Conservation (phyloP, 2,797 vertebrate genomes). For the Anableps anableps region DNA sequence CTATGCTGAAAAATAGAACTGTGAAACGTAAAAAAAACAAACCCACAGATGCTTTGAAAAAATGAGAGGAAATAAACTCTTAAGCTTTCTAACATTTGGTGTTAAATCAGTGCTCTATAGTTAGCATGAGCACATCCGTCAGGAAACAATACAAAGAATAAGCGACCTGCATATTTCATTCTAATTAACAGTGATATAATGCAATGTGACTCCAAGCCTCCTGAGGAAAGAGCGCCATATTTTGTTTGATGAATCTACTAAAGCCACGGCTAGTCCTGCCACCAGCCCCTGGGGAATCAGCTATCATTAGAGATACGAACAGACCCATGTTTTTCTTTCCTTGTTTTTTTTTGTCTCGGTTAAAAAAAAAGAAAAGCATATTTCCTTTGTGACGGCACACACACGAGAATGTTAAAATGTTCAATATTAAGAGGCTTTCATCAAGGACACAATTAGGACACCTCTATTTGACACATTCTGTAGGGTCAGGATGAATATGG, state of each 20-base stretch:
- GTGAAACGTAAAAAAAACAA: slow-evolving; percentile 15
- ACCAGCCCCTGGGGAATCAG: slow-evolving; percentile 82
- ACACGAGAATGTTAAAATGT: slow-evolving; percentile 76
- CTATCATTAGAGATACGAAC: slow-evolving; percentile 87
- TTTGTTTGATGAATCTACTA: slow-evolving; percentile 86
- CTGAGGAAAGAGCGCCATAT: slow-evolving; percentile 79
- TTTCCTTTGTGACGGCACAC: slow-evolving; percentile 67
- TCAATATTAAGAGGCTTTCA: slow-evolving; percentile 88
- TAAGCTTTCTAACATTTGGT: slow-evolving; percentile 76
- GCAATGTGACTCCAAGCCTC: slow-evolving; percentile 82
- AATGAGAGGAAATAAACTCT: slow-evolving; percentile 61
- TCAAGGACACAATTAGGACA: slow-evolving; percentile 89
- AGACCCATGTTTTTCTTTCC: slow-evolving; percentile 62
- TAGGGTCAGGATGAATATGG: slow-evolving; percentile 82
- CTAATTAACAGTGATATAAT: slow-evolving; percentile 87
- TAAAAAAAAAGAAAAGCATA: slow-evolving; percentile 62
- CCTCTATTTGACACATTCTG: slow-evolving; percentile 84
- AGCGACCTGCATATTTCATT: slow-evolving; percentile 86
- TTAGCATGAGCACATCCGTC: slow-evolving; percentile 69
- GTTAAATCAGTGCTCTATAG: slow-evolving; percentile 77
- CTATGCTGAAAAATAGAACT: slow-evolving; percentile 42
- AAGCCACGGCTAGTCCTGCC: slow-evolving; percentile 78
- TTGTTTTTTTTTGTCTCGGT: slow-evolving; percentile 71
- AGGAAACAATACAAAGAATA: slow-evolving; percentile 83
- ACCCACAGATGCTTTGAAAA: slow-evolving; percentile 35